Percentiles rank a stretch among this genome's conserved stretches.
Evolutionary conservation across 2,888 invertebrate genomes (phyloP).

Genomic region (Cryptosula pallasiana): DNA sequence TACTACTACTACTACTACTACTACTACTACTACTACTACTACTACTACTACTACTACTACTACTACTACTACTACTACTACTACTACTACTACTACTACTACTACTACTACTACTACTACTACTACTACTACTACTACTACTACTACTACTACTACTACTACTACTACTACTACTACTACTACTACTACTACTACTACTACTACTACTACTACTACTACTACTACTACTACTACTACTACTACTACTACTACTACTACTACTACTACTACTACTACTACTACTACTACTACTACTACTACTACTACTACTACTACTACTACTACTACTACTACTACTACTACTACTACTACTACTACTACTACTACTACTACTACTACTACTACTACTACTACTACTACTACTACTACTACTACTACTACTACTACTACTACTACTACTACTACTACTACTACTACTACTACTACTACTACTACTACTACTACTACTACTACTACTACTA

Average conservation of each 20-base stretch:
- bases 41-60: conserved; percentile 24
- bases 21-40: conserved; percentile 14
- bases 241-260: conserved; percentile 6
- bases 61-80: conserved; percentile 22
- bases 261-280: conserved; percentile 15
- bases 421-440: conserved; percentile 6
- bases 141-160: background rate
- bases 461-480: background rate
- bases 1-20: conserved; percentile 22
- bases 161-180: conserved; percentile 20
- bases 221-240: conserved; percentile 4
- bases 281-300: background rate
- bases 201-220: conserved; percentile 18
- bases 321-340: background rate
- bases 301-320: conserved; percentile 18
- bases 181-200: background rate
- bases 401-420: conserved; percentile 4
- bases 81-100: conserved; percentile 7
- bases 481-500: conserved; percentile 18
- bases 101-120: background rate
- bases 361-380: background rate
- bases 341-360: conserved; percentile 20
- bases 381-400: conserved; percentile 18
- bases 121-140: conserved; percentile 18
- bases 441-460: conserved; percentile 15